Percentiles rank a stretch among this genome's conserved stretches.
Evolutionary conservation across 2,888 invertebrate species (phyloP).

Genomic region (Agrochola circellaris): DNA sequence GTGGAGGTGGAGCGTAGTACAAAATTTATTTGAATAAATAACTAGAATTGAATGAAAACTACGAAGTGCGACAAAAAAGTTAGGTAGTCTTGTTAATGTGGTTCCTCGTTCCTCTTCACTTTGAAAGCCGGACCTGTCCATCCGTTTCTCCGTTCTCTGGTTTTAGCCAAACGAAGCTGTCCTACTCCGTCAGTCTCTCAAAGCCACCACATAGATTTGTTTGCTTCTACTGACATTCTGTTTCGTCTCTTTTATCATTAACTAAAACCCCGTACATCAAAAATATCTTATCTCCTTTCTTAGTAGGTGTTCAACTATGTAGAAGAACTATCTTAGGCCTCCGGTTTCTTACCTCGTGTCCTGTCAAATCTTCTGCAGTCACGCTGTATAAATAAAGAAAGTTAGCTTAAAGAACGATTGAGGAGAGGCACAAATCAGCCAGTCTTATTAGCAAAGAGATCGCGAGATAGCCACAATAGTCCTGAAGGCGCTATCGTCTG

Average conservation of each 20-base stretch:
- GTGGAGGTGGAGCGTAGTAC: neutral
- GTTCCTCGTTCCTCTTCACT: neutral
- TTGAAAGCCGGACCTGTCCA: neutral
- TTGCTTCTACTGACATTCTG: neutral
- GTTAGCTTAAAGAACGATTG: constrained; percentile 22
- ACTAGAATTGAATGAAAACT: neutral
- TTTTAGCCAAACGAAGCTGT: neutral
- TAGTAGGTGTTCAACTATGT: neutral
- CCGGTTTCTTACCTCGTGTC: neutral
- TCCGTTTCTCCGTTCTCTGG: neutral
- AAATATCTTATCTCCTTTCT: neutral
- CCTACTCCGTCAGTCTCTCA: neutral
- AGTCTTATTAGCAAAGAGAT: constrained; percentile 79
- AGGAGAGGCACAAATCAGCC: constrained; percentile 71
- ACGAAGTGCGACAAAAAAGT: neutral
- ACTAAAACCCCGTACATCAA: neutral
- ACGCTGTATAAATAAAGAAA: constrained; percentile 24
- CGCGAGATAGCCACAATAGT: constrained; percentile 74
- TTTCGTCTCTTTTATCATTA: neutral
- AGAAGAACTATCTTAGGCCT: neutral
- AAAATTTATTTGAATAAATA: neutral
- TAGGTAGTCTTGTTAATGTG: neutral
- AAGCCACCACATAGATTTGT: neutral
- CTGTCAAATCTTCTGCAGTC: constrained; percentile 16
- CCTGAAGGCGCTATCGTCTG: constrained; percentile 59